A percentile compares a stretch with the other conserved stretches of the same genome.
Evolutionary conservation across 2,113 vertebrate species (phyloP).

Genomic region (Phainopepla nitens): DNA sequence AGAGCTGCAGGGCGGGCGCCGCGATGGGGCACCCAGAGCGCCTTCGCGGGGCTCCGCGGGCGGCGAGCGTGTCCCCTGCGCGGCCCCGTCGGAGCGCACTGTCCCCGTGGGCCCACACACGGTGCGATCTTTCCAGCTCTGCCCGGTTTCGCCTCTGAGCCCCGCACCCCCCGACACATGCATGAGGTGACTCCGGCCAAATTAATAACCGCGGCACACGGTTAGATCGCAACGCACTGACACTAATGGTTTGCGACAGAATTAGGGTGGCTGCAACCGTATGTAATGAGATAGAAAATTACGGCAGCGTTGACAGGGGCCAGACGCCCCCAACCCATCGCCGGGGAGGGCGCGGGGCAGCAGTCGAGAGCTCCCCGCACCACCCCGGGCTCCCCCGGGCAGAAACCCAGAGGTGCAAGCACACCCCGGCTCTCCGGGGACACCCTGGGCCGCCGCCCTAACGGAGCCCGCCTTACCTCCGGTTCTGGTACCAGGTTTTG

Average conservation of each 20-base stretch:
- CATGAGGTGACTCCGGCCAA: conserved; percentile 51
- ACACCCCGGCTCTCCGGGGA: not conserved
- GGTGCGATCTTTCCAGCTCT: not conserved
- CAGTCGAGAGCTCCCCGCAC: not conserved
- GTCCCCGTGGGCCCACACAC: not conserved
- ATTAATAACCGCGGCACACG: conserved; percentile 71
- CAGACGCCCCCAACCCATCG: not conserved
- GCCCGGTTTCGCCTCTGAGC: not conserved
- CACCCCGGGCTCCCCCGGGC: not conserved
- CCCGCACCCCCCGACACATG: not conserved
- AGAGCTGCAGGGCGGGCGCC: not conserved
- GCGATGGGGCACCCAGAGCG: not conserved
- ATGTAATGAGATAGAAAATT: conserved; percentile 84
- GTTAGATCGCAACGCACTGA: conserved; percentile 73
- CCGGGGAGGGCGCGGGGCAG: not conserved
- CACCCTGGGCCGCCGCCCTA: not conserved
- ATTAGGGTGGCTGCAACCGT: conserved; percentile 80
- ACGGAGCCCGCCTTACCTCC: conserved; percentile 78
- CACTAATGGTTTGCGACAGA: conserved; percentile 83
- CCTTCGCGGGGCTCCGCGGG: not conserved
- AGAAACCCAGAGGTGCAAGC: not conserved
- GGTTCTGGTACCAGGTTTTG: conserved; percentile 99
- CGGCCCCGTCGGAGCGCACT: not conserved
- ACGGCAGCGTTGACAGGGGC: conserved; percentile 67
- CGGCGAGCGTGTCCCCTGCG: too few relatives aligned